phyloP scores from a whole-genome alignment of 2,113 vertebrate genomes.

The Syngnathus floridae region DNA sequence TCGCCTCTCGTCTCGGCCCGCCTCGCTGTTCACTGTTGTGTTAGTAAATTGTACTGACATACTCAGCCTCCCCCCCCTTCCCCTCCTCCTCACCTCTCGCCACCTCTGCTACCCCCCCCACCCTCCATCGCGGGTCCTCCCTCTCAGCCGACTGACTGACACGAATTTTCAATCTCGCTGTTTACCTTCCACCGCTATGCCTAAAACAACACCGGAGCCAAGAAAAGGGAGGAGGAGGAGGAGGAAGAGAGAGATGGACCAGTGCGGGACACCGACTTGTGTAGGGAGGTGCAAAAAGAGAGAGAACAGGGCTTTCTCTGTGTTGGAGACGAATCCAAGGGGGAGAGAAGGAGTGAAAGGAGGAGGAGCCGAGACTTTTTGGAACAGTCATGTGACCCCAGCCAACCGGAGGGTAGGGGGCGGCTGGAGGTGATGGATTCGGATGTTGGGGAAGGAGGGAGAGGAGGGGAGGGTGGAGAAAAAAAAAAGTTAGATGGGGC shows the following conservation, averaged over 20 bases:
- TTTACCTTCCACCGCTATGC: slow-evolving; percentile 78
- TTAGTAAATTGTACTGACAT: slow-evolving; percentile 76
- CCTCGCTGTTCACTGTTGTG: slow-evolving; percentile 74
- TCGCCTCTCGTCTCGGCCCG: slow-evolving; percentile 54
- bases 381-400: slow-evolving; percentile 52
- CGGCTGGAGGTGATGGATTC: slow-evolving; percentile 22
- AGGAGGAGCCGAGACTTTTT: slow-evolving; percentile 47
- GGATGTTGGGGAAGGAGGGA: slow-evolving; percentile 34
- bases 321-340: slow-evolving; percentile 50
- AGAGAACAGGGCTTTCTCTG: slow-evolving; percentile 57
- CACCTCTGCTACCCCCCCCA: slow-evolving; percentile 38
- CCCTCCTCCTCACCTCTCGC: slow-evolving; percentile 44
- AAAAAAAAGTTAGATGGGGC: slow-evolving; percentile 55
- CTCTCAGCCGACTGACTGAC: slow-evolving; percentile 75
- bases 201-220: slow-evolving; percentile 75
- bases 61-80: slow-evolving; percentile 31
- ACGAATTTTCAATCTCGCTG: slow-evolving; percentile 79
- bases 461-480: slow-evolving; percentile 1
- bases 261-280: slow-evolving; percentile 28
- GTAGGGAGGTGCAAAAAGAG: slow-evolving; percentile 62
- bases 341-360: slow-evolving; percentile 42
- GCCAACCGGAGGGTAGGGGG: slow-evolving; percentile 9
- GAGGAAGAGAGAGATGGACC: slow-evolving; percentile 24
- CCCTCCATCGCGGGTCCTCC: slow-evolving; percentile 46
- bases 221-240: slow-evolving; percentile 3